Conservation (phyloP, 2,888 invertebrate genomes). For the Phortica magna region DNA sequence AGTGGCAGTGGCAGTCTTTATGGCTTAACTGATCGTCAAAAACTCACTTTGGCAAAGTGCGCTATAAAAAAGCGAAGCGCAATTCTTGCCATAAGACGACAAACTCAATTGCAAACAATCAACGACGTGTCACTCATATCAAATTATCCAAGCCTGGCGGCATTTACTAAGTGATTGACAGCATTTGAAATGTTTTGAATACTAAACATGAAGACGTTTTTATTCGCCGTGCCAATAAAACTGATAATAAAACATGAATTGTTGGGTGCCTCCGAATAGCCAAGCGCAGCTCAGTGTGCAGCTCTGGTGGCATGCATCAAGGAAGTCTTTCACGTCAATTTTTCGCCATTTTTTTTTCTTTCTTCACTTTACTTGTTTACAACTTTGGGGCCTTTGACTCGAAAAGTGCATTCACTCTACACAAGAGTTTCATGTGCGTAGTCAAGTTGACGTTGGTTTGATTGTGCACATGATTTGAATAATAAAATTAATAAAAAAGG, state of each 20-base stretch:
- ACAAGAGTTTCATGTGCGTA: background rate
- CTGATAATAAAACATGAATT: constrained; percentile 16
- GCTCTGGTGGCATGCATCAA: constrained; percentile 22
- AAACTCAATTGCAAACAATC: constrained; percentile 17
- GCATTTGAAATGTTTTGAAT: constrained; percentile 67
- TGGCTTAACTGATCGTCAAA: background rate
- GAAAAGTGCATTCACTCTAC: constrained; percentile 23
- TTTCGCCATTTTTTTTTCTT: constrained; percentile 10
- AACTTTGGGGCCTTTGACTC: constrained; percentile 3
- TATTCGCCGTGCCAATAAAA: constrained; percentile 7
- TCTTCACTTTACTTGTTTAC: background rate
- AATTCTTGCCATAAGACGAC: background rate
- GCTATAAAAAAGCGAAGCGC: constrained; percentile 9
- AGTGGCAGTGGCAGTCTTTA: background rate
- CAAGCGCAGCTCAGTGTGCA: background rate
- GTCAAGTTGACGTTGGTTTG: background rate
- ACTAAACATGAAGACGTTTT: constrained; percentile 39
- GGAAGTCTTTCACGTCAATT: constrained; percentile 13
- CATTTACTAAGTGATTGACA: constrained; percentile 43
- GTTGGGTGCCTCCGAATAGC: background rate
- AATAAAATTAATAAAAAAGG: constrained; percentile 18
- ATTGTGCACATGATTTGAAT: constrained; percentile 14
- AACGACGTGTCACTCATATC: constrained; percentile 14
- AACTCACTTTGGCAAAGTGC: constrained; percentile 12
- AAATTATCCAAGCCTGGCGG: constrained; percentile 15